phyloP scores from a whole-genome alignment of 2,113 vertebrate species.

The Sisor rabdophorus region DNA sequence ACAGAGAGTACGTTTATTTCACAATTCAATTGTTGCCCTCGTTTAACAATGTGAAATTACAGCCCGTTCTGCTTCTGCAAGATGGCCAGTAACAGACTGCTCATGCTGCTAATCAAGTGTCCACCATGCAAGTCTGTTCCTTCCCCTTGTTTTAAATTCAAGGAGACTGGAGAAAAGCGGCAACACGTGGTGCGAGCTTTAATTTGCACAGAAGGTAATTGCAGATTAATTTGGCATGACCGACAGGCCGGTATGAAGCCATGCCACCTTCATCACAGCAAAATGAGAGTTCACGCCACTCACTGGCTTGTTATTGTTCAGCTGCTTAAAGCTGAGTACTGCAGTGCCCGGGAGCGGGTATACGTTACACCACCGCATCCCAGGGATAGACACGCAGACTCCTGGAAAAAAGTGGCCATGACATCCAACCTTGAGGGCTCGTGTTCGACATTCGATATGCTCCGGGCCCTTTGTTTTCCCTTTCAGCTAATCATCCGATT shows the following conservation, averaged over 20 bases:
- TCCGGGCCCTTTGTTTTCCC: conserved; percentile 45
- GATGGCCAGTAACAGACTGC: background rate
- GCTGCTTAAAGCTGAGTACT: conserved; percentile 56
- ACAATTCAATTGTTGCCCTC: background rate
- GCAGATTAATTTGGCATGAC: conserved; percentile 34
- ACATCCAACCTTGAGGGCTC: conserved; percentile 41
- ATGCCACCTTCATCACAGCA: conserved; percentile 58
- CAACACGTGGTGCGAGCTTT: conserved; percentile 17
- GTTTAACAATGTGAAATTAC: too few relatives aligned
- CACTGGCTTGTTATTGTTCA: conserved; percentile 63
- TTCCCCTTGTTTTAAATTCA: background rate
- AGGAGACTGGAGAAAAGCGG: background rate
- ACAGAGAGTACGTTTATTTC: too few relatives aligned
- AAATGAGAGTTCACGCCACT: conserved; percentile 63
- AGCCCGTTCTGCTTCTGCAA: background rate
- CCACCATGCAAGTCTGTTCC: background rate
- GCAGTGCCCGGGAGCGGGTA: conserved; percentile 45
- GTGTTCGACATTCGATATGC: conserved; percentile 33
- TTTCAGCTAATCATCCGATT: conserved; percentile 53
- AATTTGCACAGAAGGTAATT: conserved; percentile 23
- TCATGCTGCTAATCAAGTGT: background rate
- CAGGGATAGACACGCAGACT: conserved; percentile 56
- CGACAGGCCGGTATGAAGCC: background rate
- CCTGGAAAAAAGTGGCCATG: conserved; percentile 49
- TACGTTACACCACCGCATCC: conserved; percentile 57